phyloP scores from a whole-genome alignment of 2,113 vertebrate genomes.

The Cercopithecus mona region DNA sequence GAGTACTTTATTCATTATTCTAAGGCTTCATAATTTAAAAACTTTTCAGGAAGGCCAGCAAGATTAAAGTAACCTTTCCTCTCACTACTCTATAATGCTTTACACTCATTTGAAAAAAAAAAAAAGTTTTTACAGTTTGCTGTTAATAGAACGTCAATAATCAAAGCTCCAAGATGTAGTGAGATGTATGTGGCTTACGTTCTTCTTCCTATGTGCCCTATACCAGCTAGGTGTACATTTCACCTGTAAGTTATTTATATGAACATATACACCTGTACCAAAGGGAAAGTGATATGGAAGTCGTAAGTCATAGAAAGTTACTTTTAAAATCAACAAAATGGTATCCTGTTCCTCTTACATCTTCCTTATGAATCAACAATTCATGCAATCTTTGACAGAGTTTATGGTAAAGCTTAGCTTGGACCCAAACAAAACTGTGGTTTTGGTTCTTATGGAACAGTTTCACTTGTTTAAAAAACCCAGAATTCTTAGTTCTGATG shows the following conservation, averaged over 20 bases:
- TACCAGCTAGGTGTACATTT: not conserved
- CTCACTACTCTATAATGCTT: not conserved
- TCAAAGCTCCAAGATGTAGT: not conserved
- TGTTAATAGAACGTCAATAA: not conserved
- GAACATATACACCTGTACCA: not conserved
- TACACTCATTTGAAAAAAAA: not conserved
- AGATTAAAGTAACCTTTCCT: not conserved
- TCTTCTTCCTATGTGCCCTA: not conserved
- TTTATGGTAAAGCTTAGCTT: not conserved
- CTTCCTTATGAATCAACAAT: not conserved
- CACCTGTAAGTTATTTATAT: not conserved
- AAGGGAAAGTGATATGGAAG: not conserved
- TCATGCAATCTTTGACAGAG: not conserved
- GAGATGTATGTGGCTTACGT: not conserved
- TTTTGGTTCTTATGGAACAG: not conserved
- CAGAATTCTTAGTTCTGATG: not conserved
- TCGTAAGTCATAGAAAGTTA: not conserved
- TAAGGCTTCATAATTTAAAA: not conserved
- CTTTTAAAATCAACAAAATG: slow-evolving; percentile 20
- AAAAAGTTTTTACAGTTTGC: not conserved
- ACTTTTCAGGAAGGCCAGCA: not conserved
- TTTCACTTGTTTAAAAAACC: not conserved
- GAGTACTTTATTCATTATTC: not conserved
- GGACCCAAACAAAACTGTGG: not conserved
- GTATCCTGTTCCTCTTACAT: not conserved